Evolutionary conservation across 2,888 invertebrate species (phyloP), one percentile per base, ranked within the genome.

Genomic region (Junonia oenone): DNA sequence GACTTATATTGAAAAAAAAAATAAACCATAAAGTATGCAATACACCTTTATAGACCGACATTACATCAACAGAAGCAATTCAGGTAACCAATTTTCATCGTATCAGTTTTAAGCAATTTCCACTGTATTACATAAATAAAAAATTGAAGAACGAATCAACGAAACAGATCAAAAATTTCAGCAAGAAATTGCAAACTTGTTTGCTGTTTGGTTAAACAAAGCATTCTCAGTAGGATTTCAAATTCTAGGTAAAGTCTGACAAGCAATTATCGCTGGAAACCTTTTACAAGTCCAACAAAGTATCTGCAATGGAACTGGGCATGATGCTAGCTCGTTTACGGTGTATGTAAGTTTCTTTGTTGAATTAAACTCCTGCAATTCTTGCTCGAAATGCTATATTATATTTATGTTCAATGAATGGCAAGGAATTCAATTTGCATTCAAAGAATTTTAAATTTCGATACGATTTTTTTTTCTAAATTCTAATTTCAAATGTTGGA

Each of bases 241-340:
- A 43, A 43, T 43, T 26, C 43, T 26, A 43, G 43, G 43, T 43
- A 43, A 43, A 43, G 43, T 43, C 43, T 43, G 22, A 43, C 43
- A 43, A 26, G 43, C 43, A 43, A 43, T 43, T 43, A 43, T 43
- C 26, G 13, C 43, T 43, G 8, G 22, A 43, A 43, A 43, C 43
- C 26, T 43, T 19, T 17, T 13, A 22, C 13, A 43, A 43, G 43
- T 43, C n/a, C 43, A 26, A 43, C 43, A 43, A 43, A 43, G 43
- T 22, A 43, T 6, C 43, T 26, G 17, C 26, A 43, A 26, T 26
- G 13, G 43, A 26, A 43, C 43, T 43, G 37, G 37, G 15, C 43
- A 26, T 22, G 26, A 43, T 13, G 26, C 26, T 13, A 43, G 26
- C 43, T 43, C 13, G 43, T 43, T 43, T 26, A 43, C 22, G 2